Evolutionary conservation across 2,888 invertebrate species (phyloP).

Genomic region (Callyntrura guangdongensis): DNA sequence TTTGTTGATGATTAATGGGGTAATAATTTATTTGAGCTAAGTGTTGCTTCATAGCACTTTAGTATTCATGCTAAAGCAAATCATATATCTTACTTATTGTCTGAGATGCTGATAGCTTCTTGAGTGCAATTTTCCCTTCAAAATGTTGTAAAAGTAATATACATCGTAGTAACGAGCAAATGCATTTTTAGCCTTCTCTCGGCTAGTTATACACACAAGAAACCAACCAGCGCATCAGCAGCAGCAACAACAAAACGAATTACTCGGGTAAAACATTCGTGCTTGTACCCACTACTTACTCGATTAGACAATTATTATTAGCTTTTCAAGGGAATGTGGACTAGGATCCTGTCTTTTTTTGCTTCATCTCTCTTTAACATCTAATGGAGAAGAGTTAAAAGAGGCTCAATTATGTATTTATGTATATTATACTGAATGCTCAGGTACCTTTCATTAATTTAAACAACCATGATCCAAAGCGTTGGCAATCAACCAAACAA

Average conservation of each 20-base stretch:
- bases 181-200: not conserved
- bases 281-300: constrained; percentile 37
- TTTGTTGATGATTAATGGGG: constrained; percentile 70
- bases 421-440: constrained; percentile 50
- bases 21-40: constrained; percentile 68
- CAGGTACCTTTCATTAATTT: constrained; percentile 70
- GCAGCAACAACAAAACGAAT: not conserved
- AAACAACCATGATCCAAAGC: constrained; percentile 71
- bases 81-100: constrained; percentile 50
- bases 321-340: constrained; percentile 26
- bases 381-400: not conserved
- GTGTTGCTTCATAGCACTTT: constrained; percentile 64
- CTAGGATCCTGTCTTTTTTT: constrained; percentile 64
- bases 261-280: not conserved
- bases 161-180: not conserved
- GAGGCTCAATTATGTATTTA: constrained; percentile 9
- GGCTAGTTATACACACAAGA: not conserved
- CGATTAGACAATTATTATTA: constrained; percentile 43
- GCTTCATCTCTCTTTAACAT: not conserved
- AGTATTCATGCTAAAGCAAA: constrained; percentile 33
- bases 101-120: constrained; percentile 42
- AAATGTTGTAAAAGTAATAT: constrained; percentile 30
- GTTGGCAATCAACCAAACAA: constrained; percentile 73
- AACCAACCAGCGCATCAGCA: too few relatives aligned
- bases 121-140: not conserved